Evolutionary conservation across 2,888 invertebrate species (phyloP), one percentile per base, ranked within the genome.

Genomic region (Lithophane socia): DNA sequence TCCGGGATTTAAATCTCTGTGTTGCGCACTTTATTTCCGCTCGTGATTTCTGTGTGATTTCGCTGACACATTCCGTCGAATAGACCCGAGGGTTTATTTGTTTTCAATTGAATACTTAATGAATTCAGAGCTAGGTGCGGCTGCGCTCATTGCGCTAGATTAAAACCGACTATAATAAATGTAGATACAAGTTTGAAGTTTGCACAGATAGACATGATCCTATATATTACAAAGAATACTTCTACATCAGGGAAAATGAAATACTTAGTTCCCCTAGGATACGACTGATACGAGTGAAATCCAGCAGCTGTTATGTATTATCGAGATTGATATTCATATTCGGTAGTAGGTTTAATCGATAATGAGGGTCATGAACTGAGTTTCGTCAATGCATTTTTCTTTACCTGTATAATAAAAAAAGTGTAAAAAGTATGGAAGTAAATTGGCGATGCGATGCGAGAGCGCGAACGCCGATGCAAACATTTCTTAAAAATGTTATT

Each of bases 21-120:
- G 93, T 93, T 93, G 92, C 92, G 89, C 91, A 93, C 92, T 94
- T 95, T 93, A 94, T 94, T 93, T 91, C 89, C 86, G 87, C 91
- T 85, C 74, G 74, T 85, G 83, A 84, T 78, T 61, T 67, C 65
- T 47, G 61, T 84, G 72, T 76, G 72, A 83, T 83, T 78, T 71
- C 49, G 78, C 85, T 82, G 78, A 82, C 85, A 84, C 83, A 82
- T 85, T 82, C 83, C 82, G 37, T 47, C 60, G 61, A 67, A 77
- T 73, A 77, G 74, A 73, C 68, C 56, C 63, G 60, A 72, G 80
- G 80, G 73, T 68, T 70, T 58, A 63, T 71, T 83, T 70, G 63
- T 58, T 65, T 70, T 69, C 21, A 52, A 77, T 79, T 79, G 73
- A 71, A 79, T 66, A 37, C 44, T 73, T 79, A 24, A 73, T 73